Percentiles rank a stretch among this genome's conserved stretches.
phyloP scores from a whole-genome alignment of 2,113 vertebrate genomes.

The Triplophysa tibetana region DNA sequence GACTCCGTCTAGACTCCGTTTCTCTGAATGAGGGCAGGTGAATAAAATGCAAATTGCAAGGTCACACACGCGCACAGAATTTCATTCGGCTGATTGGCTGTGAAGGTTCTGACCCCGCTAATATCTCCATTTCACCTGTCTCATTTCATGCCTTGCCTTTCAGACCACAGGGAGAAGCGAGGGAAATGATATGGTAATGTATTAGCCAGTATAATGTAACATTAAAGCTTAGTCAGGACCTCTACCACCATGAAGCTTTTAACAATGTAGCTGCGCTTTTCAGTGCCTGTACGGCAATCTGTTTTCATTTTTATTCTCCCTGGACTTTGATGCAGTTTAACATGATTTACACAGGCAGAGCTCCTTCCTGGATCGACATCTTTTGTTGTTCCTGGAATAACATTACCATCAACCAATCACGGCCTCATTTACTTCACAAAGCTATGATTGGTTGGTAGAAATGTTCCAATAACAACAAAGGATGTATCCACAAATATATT shows the following conservation, averaged over 20 bases:
- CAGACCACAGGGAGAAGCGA: not conserved
- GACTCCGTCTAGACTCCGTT: not conserved
- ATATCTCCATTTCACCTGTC: constrained; percentile 43
- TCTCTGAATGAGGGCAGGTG: constrained; percentile 2
- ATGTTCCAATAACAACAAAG: not conserved
- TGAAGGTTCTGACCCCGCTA: constrained; percentile 39
- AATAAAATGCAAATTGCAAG: constrained; percentile 33
- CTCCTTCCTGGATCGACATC: constrained; percentile 7
- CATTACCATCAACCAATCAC: constrained; percentile 4
- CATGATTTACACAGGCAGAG: constrained; percentile 25
- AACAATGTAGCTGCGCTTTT: constrained; percentile 5
- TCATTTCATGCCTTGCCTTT: constrained; percentile 7
- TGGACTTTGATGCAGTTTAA: constrained; percentile 20
- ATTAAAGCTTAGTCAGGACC: constrained; percentile 19
- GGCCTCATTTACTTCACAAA: constrained; percentile 8
- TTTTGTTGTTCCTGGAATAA: constrained; percentile 11
- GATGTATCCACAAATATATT: not conserved
- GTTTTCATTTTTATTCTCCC: constrained; percentile 3
- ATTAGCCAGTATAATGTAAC: constrained; percentile 26
- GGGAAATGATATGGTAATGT: constrained; percentile 48
- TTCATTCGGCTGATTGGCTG: constrained; percentile 40
- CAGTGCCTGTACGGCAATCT: not conserved
- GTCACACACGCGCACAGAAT: constrained; percentile 32
- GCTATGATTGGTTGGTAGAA: constrained; percentile 2
- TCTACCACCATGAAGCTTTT: not conserved